Percentiles rank a stretch among this genome's conserved stretches.
phyloP scores from a whole-genome alignment of 2,113 vertebrate genomes.

The Sakesphorus luctuosus region DNA sequence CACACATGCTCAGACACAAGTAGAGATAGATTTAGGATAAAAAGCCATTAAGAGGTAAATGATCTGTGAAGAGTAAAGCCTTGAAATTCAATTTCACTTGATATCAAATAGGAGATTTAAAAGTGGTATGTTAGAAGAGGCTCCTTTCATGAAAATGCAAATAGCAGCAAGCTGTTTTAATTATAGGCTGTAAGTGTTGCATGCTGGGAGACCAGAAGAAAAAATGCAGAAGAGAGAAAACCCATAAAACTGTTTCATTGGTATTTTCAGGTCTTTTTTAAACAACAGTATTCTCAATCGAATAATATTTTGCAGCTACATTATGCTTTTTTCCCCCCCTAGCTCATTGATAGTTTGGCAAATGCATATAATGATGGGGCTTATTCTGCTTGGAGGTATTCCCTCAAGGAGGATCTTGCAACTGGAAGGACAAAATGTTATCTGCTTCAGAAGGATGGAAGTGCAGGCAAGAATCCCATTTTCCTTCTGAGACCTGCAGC shows the following conservation, averaged over 20 bases:
- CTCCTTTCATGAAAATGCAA: conserved; percentile 43
- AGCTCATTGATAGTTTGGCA: background rate
- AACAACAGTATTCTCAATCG: background rate
- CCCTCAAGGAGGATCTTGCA: background rate
- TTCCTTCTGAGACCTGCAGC: background rate
- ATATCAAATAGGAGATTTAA: conserved; percentile 21
- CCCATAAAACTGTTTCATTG: background rate
- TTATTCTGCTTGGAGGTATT: background rate
- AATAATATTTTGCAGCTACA: background rate
- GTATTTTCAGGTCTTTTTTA: conserved; percentile 10
- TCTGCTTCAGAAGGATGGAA: background rate
- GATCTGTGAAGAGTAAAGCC: conserved; percentile 9
- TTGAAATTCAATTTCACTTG: background rate
- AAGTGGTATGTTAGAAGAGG: background rate
- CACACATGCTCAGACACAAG: background rate
- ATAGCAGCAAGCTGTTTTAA: conserved; percentile 58
- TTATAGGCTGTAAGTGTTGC: conserved; percentile 23
- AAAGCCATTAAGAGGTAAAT: conserved; percentile 35
- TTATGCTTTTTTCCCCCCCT: background rate
- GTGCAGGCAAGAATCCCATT: background rate
- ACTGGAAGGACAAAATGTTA: background rate
- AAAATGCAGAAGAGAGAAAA: background rate
- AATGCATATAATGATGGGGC: background rate
- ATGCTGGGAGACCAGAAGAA: background rate
- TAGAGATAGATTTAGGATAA: background rate